Percentiles rank a stretch among this genome's conserved stretches.
phyloP scores from a whole-genome alignment of 2,888 invertebrate species.

The Trachelus iudaicus region DNA sequence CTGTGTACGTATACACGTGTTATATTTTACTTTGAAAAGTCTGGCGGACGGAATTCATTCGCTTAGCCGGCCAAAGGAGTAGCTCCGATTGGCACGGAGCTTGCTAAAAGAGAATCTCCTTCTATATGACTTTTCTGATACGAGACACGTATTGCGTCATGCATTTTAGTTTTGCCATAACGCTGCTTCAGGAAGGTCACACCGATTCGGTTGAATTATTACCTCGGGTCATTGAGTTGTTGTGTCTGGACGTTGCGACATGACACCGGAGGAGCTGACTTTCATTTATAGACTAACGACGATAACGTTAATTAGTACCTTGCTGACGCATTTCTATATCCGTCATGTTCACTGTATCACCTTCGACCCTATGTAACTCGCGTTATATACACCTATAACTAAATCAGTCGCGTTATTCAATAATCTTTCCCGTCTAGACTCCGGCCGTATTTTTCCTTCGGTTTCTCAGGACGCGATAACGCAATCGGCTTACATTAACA shows the following conservation, averaged over 20 bases:
- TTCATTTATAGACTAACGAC: neutral
- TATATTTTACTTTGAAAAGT: neutral
- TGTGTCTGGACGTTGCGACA: conserved; percentile 2
- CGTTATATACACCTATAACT: neutral
- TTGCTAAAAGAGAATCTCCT: neutral
- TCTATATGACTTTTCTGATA: neutral
- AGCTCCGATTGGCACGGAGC: neutral
- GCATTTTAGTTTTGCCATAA: neutral
- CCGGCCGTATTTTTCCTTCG: neutral
- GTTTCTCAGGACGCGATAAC: neutral
- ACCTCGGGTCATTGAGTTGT: neutral
- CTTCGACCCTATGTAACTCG: neutral
- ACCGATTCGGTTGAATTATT: conserved; percentile 1
- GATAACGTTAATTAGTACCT: conserved; percentile 7
- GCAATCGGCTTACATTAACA: conserved; percentile 13
- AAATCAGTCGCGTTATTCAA: conserved; percentile 13
- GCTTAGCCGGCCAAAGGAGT: neutral
- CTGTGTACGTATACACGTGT: neutral
- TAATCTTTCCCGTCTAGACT: neutral
- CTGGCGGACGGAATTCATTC: neutral
- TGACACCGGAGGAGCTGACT: conserved; percentile 4
- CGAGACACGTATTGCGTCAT: neutral
- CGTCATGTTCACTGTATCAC: neutral
- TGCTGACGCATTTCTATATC: neutral
- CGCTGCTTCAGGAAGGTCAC: neutral